These are phyloP conservation scores for Ethmia dodecea DNA, from an alignment of 2,888 invertebrate genomes.

Conservation along the genomic window DNA sequence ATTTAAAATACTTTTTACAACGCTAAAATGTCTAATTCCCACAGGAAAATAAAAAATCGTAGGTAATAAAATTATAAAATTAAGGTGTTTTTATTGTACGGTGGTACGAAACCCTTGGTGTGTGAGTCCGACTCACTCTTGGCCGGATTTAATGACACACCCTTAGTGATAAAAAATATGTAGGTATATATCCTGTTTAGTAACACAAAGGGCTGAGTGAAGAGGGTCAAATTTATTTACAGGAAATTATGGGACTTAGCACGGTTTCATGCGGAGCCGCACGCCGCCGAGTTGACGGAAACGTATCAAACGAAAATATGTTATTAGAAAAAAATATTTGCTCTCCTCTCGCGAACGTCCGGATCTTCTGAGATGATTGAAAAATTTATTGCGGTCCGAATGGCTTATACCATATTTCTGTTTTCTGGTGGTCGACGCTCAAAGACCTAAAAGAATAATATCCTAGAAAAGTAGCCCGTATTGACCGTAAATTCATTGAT, in stretches of 20 bases:
- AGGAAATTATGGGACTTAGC: conserved; percentile 17
- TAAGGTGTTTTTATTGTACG: too few species aligned
- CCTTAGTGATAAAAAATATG: background rate
- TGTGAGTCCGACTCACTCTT: too few species aligned
- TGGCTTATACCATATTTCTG: conserved; percentile 22
- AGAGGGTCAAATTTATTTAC: conserved; percentile 16
- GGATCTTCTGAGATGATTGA: conserved; percentile 28
- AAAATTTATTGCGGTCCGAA: conserved; percentile 33
- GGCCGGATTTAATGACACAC: too few species aligned
- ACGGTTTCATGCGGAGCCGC: conserved; percentile 10
- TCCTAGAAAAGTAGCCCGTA: too few species aligned
- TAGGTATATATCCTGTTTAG: background rate
- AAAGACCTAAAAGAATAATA: background rate
- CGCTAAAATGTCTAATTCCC: too few species aligned
- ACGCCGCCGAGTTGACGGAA: conserved; percentile 8
- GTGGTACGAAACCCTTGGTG: too few species aligned
- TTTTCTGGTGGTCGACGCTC: conserved; percentile 22
- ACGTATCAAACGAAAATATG: conserved; percentile 22
- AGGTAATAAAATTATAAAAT: too few species aligned
- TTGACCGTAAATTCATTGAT: too few species aligned
- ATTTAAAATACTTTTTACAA: too few species aligned
- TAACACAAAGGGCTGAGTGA: conserved; percentile 5
- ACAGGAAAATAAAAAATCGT: too few species aligned
- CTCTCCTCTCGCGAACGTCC: conserved; percentile 21
- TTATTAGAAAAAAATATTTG: conserved; percentile 23